phyloP scores from a whole-genome alignment of 2,888 invertebrate genomes.

The Xanthia togata region DNA sequence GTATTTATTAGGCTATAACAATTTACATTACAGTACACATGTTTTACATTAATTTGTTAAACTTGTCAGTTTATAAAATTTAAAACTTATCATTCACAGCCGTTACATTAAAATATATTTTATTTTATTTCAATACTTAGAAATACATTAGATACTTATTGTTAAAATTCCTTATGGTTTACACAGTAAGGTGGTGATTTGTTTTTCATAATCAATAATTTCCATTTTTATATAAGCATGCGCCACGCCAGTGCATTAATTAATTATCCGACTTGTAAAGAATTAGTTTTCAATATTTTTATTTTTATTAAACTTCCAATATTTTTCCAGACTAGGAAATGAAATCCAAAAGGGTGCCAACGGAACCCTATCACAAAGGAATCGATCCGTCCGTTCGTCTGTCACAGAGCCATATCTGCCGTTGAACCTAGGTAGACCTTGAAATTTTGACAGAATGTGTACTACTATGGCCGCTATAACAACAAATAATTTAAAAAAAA shows the following conservation, averaged over 20 bases:
- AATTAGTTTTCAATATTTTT: too few species aligned
- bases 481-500: too few species aligned
- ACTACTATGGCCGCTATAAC: too few species aligned
- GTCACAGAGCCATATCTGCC: too few species aligned
- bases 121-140: conserved; percentile 37
- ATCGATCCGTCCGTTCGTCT: too few species aligned
- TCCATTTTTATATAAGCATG: not conserved
- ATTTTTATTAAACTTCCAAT: not conserved
- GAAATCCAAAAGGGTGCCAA: too few species aligned
- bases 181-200: not conserved
- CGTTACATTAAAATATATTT: conserved; percentile 58
- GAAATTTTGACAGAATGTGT: too few species aligned
- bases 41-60: conserved; percentile 41
- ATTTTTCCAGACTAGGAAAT: too few species aligned
- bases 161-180: conserved; percentile 29
- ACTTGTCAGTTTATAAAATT: conserved; percentile 61
- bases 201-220: not conserved
- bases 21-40: conserved; percentile 41
- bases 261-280: not conserved
- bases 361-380: too few species aligned
- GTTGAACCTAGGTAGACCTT: too few species aligned
- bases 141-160: conserved; percentile 26
- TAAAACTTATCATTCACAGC: conserved; percentile 66
- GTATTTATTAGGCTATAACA: conserved; percentile 59
- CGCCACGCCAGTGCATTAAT: not conserved